Evolutionary conservation across 2,113 vertebrate species (phyloP).

Genomic region (Chitala chitala): DNA sequence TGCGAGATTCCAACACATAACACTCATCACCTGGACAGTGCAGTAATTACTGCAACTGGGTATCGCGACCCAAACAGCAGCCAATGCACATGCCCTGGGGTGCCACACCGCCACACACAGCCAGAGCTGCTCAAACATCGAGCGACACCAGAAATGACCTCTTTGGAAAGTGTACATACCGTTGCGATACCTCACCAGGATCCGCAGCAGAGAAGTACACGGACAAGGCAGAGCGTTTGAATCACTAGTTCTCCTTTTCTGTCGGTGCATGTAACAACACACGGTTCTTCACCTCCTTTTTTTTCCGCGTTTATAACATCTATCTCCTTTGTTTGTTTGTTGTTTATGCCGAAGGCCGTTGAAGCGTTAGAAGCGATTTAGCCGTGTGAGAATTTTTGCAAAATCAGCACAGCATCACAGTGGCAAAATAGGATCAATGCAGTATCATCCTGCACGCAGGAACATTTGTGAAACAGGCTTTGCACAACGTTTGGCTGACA

Average conservation of each 20-base stretch:
- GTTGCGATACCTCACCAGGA: too few relatives aligned
- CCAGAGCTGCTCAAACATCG: too few relatives aligned
- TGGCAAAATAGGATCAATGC: background rate
- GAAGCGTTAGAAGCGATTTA: conserved; percentile 14
- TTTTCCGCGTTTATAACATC: too few relatives aligned
- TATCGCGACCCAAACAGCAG: conserved; percentile 41
- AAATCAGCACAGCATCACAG: background rate
- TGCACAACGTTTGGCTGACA: background rate
- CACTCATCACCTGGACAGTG: conserved; percentile 81
- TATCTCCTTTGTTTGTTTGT: too few relatives aligned
- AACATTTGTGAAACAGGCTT: background rate
- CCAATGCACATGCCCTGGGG: conserved; percentile 62
- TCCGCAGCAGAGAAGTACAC: too few relatives aligned
- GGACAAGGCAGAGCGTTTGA: too few relatives aligned
- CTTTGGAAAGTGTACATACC: too few relatives aligned
- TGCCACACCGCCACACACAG: background rate
- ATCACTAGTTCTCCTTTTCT: too few relatives aligned
- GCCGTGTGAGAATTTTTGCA: background rate
- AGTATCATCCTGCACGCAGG: background rate
- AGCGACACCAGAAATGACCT: too few relatives aligned
- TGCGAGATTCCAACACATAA: conserved; percentile 77
- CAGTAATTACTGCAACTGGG: conserved; percentile 79
- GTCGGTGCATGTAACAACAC: too few relatives aligned
- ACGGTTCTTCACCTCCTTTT: too few relatives aligned
- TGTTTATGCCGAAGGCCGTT: background rate